Percentiles rank a stretch among this genome's conserved stretches.
phyloP scores from a whole-genome alignment of 2,113 vertebrate species.

The Hemichromis elongatus region DNA sequence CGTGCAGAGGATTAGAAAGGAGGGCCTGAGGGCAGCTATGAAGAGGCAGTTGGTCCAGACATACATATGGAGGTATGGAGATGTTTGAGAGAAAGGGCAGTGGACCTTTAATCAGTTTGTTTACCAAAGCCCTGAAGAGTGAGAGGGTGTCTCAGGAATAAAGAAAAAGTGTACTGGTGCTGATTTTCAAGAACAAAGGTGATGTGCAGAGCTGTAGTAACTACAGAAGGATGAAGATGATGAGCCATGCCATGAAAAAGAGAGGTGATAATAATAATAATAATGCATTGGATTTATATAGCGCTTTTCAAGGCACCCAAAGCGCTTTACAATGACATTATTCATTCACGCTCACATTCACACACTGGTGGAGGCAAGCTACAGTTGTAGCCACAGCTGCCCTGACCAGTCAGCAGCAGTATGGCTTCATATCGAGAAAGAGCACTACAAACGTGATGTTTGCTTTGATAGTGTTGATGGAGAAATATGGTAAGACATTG shows the following conservation, averaged over 20 bases:
- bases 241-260: background rate
- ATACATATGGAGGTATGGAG: background rate
- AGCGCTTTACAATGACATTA: no score
- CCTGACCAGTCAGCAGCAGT: background rate
- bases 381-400: no score
- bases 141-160: background rate
- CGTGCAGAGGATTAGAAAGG: background rate
- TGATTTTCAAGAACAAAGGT: background rate
- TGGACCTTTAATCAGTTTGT: background rate
- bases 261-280: no score
- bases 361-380: no score
- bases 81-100: accelerated
- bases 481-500: background rate
- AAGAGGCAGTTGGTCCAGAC: background rate
- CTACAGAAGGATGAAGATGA: background rate
- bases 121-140: accelerated
- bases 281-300: no score
- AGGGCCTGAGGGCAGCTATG: background rate
- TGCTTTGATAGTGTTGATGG: background rate
- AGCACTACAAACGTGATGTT: background rate
- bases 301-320: no score
- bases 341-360: no score
- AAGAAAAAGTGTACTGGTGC: background rate
- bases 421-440: background rate
- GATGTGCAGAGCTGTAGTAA: background rate